Base-by-base conservation (phyloP, 2,888 invertebrate genomes). In the Acanthosepion pharaonis region DNA sequence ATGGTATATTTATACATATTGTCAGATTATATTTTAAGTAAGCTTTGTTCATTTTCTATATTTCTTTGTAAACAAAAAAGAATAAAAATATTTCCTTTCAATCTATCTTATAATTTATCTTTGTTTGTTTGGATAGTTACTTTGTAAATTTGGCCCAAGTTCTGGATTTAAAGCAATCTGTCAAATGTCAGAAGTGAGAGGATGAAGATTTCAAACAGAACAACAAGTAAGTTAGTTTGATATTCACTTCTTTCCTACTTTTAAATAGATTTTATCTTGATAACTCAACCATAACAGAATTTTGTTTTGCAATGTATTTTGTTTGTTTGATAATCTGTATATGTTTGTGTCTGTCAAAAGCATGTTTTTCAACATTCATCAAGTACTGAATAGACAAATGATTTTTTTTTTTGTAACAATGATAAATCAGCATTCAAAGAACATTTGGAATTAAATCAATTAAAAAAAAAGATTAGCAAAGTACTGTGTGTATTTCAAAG, bases 171-270 rank as follows among this genome's bases (percentile, higher is more conserved):
- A n/a, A n/a, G 33, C 78, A 78, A 78, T 78, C 78, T n/a, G 78
- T 78, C 78, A 78, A 33, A 78, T 78, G 78, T 78, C 78, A 78
- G 78, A 78, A 78, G 78, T 78, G 78, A 78, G n/a, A 78, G n/a
- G n/a, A 78, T 78, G 78, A 78, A 78, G 11, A 78, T 78, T 78
- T 78, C n/a, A 33, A 78, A 78, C 78, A n/a, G n/a, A n/a, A 78
- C 78, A 78, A 78, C 9, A 5, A 78, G 23, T 33, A n/a, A 15
- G 28, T 8, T 78, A 78, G 28, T 78, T 28, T n/a, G 28, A 78
- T 78, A 78, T 55, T 55, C 11, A 18, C 55, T 55, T 55, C 18
- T 55, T 55, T 55, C 18, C 20, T 55, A 55, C 20, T 55, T 15
- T 15, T 55, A 78, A 78, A 78, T 11, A 78, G 78, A 78, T 78